Evolutionary conservation across 2,113 vertebrate species (phyloP), one percentile per base, ranked within the genome.

Genomic region (Callaeas wilsoni): DNA sequence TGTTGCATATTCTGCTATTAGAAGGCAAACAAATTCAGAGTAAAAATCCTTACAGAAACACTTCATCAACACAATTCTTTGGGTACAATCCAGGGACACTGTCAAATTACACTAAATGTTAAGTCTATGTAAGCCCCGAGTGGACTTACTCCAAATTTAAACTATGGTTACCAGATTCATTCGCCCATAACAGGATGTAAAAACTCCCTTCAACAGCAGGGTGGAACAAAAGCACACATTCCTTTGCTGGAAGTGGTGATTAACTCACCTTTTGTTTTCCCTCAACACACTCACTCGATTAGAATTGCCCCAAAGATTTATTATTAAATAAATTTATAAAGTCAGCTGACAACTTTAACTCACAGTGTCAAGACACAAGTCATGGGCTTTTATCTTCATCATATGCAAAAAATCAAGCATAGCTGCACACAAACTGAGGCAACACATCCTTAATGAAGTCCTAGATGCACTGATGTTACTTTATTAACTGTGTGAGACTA

Each of bases 251-350:
- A 90, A 81, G 35, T 39, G 30, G 52, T 17, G 3, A 49, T 57
- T 86, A 75, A 92, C 86, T 94, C 82, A 96, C 93, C 88, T 94
- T 93, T 68, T 94, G 53, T 39, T 89, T 92, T 50, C 39, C 59
- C 32, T 89, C 74, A 88, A 1, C n/a, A 47, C 16, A 73, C 71
- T 96, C 59, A 84, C 60, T 57, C 26, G 4, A 85, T 90, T 22
- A 86, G 49, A 87, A 93, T 10, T 68, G 57, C 44, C 64, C 29
- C 71, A 77, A n/a, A 90, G 59, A 81, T 70, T 90, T 64, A 70
- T 44, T 86, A 69, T 65, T 75, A 70, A 68, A 79, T 6, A 57
- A 46, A 89, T 30, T 10, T n/a, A 57, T 63, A 17, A 89, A 69
- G 44, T 63, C 63, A 91, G 60, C 23, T 80, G 27, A 52, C 39